Percentiles rank a stretch among this genome's conserved stretches.
phyloP scores from a whole-genome alignment of 2,888 invertebrate species.

The Phania funesta region DNA sequence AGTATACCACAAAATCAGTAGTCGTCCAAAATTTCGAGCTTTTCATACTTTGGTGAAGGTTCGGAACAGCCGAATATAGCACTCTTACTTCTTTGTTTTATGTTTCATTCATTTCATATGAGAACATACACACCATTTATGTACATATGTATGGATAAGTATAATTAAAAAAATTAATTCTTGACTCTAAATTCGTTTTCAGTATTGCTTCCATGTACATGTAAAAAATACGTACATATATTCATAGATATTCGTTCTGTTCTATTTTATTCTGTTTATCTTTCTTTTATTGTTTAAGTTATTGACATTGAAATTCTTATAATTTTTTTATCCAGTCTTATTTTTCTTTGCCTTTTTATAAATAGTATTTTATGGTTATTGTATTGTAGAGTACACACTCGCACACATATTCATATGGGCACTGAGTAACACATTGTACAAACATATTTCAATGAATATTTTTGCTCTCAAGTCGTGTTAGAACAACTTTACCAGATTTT shows the following conservation, averaged over 20 bases:
- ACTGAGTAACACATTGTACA: neutral
- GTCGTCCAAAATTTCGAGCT: no score
- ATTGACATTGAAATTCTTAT: constrained; percentile 69
- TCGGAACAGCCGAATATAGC: no score
- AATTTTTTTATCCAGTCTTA: constrained; percentile 57
- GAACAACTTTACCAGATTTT: constrained; percentile 19
- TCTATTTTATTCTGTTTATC: constrained; percentile 62
- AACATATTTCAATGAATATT: constrained; percentile 9
- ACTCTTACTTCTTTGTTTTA: no score
- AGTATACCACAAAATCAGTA: no score
- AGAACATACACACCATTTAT: no score
- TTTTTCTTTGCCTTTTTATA: constrained; percentile 52
- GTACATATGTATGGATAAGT: no score
- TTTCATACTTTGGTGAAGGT: no score
- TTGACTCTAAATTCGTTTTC: no score
- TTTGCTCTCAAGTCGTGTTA: constrained; percentile 17
- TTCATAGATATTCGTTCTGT: neutral
- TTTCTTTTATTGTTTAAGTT: constrained; percentile 69
- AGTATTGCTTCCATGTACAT: no score
- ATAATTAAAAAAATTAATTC: no score
- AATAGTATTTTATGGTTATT: constrained; percentile 50
- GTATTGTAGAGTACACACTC: constrained; percentile 3
- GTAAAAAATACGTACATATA: no score
- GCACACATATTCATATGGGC: neutral
- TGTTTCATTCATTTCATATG: no score